Base-by-base conservation (phyloP, 2,888 invertebrate genomes). In the Frankliniella fusca region DNA sequence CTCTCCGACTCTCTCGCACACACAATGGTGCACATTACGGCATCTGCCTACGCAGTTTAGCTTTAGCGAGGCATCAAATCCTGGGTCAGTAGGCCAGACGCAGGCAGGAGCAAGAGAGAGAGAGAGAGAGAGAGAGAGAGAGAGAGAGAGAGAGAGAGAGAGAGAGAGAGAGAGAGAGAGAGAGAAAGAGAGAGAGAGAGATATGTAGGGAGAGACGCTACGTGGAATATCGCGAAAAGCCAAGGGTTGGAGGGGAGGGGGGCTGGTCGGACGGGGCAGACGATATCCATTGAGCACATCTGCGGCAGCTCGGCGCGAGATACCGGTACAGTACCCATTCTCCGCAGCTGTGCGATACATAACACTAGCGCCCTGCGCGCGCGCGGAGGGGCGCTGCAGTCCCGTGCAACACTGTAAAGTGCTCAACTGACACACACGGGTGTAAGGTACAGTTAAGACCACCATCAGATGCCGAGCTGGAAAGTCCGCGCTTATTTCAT, bases 311-410 rank as follows among this genome's bases (percentile, higher is more conserved):
- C 61, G 38, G 27, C 70, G 70, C 27, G 27, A 76, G 70, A 76
- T 76, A 76, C 70, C 70, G 70, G 70, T 76, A 76, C 70, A 27
- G 70, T 76, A 76, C 70, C 70, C 70, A 76, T 76, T 76, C 70
- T 10, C 23, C 70, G 70, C 70, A 76, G 70, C 70, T 76, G 70
- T 76, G 70, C 70, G 70, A 61, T 61, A 61, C 61, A 61, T 15
- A 61, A 61, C 61, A 61, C 61, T 61, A 61, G 61, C 61, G 10
- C 50, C 50, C 50, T 50, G 50, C 50, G 10, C n/a, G n/a, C n/a
- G n/a, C n/a, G n/a, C n/a, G n/a, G n/a, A n/a, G n/a, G n/a, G n/a
- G n/a, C n/a, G n/a, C n/a, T n/a, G n/a, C n/a, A n/a, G n/a, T n/a
- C n/a, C n/a, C n/a, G n/a, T n/a, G n/a, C n/a, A n/a, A n/a, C n/a